phyloP scores from a whole-genome alignment of 2,113 vertebrate species.

The Ictalurus furcatus region DNA sequence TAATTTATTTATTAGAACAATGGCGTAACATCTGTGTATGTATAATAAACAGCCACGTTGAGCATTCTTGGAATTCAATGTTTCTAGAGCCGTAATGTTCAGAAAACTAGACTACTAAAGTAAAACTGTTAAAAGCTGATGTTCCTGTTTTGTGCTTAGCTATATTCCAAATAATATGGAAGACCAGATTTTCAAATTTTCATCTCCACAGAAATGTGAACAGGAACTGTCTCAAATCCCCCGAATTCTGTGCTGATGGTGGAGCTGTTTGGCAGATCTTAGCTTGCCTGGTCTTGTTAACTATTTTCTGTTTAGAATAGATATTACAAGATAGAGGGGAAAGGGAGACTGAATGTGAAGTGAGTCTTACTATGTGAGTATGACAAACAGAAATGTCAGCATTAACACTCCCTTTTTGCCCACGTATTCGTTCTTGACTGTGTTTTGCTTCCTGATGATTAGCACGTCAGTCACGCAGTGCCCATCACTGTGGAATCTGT shows the following conservation, averaged over 20 bases:
- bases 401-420: conserved; percentile 21
- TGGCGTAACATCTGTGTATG: background rate
- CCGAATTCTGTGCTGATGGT: background rate
- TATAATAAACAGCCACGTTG: background rate
- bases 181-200: background rate
- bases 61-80: background rate
- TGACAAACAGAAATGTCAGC: conserved; percentile 29
- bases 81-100: background rate
- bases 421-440: conserved; percentile 31
- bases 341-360: background rate
- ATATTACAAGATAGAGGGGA: background rate
- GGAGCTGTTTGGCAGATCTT: background rate
- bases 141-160: background rate
- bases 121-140: background rate
- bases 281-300: background rate
- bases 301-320: background rate
- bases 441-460: conserved; percentile 38
- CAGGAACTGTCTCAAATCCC: background rate
- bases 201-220: background rate
- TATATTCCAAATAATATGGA: background rate
- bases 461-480: background rate
- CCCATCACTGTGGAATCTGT: conserved; percentile 27
- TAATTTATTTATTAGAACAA: background rate
- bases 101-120: background rate
- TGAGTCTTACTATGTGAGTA: background rate